Percentiles rank a stretch among this genome's conserved stretches.
These are phyloP conservation scores for Chionodraco myersi DNA, from an alignment of 2,113 vertebrate species.

Conservation along the genomic window DNA sequence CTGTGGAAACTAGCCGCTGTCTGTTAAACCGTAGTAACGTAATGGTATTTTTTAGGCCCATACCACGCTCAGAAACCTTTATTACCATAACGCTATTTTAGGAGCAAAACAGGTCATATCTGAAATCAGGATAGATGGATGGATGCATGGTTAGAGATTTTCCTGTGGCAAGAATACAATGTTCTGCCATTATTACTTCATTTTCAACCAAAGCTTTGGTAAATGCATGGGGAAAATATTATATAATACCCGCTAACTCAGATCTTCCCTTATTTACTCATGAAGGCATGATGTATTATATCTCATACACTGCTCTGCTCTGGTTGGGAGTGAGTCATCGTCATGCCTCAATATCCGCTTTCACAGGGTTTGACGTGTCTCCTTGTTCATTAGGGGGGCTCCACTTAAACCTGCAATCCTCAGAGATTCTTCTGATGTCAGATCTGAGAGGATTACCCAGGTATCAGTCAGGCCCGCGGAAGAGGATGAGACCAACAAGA, in stretches of 20 bases:
- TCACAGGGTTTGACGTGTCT: constrained; percentile 33
- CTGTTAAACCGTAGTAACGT: no score
- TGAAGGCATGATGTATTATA: constrained; percentile 57
- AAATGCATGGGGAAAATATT: constrained; percentile 29
- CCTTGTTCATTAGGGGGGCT: constrained; percentile 28
- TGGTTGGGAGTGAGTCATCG: constrained; percentile 59
- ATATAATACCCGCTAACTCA: constrained; percentile 61
- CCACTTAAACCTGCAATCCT: constrained; percentile 48
- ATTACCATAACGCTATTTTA: no score
- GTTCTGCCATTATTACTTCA: constrained; percentile 24
- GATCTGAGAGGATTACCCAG: constrained; percentile 59
- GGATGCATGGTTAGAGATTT: not conserved
- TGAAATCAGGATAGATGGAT: not conserved
- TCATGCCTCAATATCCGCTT: constrained; percentile 50
- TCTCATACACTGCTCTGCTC: constrained; percentile 40
- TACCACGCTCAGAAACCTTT: no score
- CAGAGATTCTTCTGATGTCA: constrained; percentile 48
- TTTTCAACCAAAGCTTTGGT: constrained; percentile 44
- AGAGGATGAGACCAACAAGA: constrained; percentile 9
- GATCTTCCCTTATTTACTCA: constrained; percentile 65
- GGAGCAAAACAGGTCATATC: no score
- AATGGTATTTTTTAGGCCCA: no score
- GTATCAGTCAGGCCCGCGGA: constrained; percentile 22
- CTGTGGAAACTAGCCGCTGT: no score
- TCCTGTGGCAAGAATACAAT: not conserved